Evolutionary conservation across 37 sponge, comb jelly and placozoan genomes (phyloP).

Genomic region (Amphimedon queenslandica): DNA sequence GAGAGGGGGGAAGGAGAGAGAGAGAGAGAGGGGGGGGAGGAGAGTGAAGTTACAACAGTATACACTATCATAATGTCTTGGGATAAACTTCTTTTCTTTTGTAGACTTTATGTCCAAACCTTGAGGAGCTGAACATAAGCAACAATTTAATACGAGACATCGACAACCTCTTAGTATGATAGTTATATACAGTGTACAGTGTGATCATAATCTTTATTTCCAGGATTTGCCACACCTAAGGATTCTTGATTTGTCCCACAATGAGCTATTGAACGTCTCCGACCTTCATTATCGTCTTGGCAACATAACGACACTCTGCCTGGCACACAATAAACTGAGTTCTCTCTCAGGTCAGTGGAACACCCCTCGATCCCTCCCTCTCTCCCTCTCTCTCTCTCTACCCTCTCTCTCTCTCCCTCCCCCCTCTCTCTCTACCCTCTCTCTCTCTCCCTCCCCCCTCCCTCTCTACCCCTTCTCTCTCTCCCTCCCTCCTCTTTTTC

Average conservation of each 20-base stretch:
- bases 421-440: constrained; percentile 1
- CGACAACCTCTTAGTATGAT: neutral
- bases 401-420: neutral
- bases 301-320: constrained; percentile 40
- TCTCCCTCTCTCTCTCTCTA: neutral
- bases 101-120: neutral
- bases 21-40: too few species aligned
- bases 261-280: constrained; percentile 31
- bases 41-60: too few species aligned
- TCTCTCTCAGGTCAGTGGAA: constrained; percentile 12
- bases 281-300: constrained; percentile 38
- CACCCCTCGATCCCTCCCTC: constrained; percentile 5
- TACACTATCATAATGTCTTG: neutral
- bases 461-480: too few species aligned
- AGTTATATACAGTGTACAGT: too few species aligned
- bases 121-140: neutral
- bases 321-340: constrained; percentile 24
- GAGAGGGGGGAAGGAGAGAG: too few species aligned
- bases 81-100: neutral
- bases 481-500: neutral
- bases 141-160: neutral
- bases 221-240: constrained; percentile 54
- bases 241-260: constrained; percentile 53
- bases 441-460: neutral
- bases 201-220: neutral